A percentile compares a stretch with the other conserved stretches of the same genome.
Evolutionary conservation across 2,888 invertebrate species (phyloP).

Genomic region (Leistus spinibarbis): DNA sequence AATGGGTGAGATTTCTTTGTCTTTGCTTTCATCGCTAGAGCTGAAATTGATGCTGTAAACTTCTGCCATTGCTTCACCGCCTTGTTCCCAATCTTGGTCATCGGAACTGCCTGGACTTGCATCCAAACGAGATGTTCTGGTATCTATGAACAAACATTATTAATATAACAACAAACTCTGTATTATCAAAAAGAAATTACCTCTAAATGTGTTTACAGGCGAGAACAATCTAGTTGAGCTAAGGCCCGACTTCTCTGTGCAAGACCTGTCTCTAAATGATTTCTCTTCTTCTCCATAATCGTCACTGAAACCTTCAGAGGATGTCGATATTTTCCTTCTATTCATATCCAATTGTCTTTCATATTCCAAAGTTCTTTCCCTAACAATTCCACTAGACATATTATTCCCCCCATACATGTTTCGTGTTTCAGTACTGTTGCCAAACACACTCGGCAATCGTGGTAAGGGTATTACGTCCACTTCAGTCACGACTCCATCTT

Average conservation of each 20-base stretch:
- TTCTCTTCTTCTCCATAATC: constrained; percentile 68
- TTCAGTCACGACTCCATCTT: constrained; percentile 68
- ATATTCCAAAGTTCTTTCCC: constrained; percentile 60
- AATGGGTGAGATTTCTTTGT: constrained; percentile 46
- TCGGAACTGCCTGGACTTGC: constrained; percentile 59
- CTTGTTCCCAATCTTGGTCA: constrained; percentile 63
- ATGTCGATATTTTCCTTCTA: constrained; percentile 52
- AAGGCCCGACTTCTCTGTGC: constrained; percentile 61
- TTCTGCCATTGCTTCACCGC: constrained; percentile 72
- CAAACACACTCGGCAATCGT: constrained; percentile 63
- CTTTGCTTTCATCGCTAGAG: constrained; percentile 61
- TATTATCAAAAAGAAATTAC: constrained; percentile 1
- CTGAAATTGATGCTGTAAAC: constrained; percentile 61
- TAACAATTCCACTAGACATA: constrained; percentile 56
- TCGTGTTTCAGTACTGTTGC: constrained; percentile 36
- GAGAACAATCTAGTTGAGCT: constrained; percentile 23
- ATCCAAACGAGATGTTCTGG: constrained; percentile 21
- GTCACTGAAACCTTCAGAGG: constrained; percentile 53
- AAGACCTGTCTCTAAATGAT: constrained; percentile 71
- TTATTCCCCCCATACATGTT: background rate
- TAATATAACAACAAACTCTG: background rate
- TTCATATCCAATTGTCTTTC: constrained; percentile 61
- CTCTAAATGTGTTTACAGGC: constrained; percentile 22
- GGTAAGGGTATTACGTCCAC: constrained; percentile 69
- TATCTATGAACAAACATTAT: background rate